Evolutionary conservation across 2,888 invertebrate species (phyloP), one percentile per base, ranked within the genome.

Genomic region (Drosophila neutralis): DNA sequence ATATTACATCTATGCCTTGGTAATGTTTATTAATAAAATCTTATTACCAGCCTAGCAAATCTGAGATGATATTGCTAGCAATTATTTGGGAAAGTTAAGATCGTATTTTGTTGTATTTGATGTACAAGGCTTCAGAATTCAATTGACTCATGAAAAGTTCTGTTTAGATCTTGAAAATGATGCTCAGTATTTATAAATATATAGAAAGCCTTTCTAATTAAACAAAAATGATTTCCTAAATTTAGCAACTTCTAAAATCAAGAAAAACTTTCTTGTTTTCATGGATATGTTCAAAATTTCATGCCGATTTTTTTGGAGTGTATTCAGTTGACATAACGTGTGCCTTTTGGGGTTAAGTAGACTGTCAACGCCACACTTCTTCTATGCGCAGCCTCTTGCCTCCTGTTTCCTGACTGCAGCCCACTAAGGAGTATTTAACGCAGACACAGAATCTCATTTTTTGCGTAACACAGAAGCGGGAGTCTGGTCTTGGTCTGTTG

Each of bases 371-470:
- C 82, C 87, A 87, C 88, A 69, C 75, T 82, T 82, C 69, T 69
- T 63, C 69, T 72, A 67, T 68, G 77, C 51, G n/a, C 51, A 35
- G 27, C 57, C 33, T 21, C 29, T 35, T 57, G 42, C 11, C 21
- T 33, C 48, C 57, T n/a, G 27, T 36, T 52, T 35, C n/a, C 31
- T 40, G 15, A n/a, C 59, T 27, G 38, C 58, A 35, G 29, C 36
- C 59, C 64, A 57, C 52, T 63, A 66, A 38, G 68, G 66, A 83
- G 88, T 87, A 87, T 82, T 87, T 87, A 86, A 88, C 88, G 80
- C 82, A 85, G 75, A 72, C 66, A 57, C 61, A 61, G 60, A 59
- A 58, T 63, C 63, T 72, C 27, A 38, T 38, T 38, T 61, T 76
- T 63, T 73, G 83, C 86, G 73, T 83, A 83, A 85, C 65, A 57